Evolutionary conservation across 2,797 vertebrate species (phyloP).

Genomic region (Xiphorhynchus erythropygius): DNA sequence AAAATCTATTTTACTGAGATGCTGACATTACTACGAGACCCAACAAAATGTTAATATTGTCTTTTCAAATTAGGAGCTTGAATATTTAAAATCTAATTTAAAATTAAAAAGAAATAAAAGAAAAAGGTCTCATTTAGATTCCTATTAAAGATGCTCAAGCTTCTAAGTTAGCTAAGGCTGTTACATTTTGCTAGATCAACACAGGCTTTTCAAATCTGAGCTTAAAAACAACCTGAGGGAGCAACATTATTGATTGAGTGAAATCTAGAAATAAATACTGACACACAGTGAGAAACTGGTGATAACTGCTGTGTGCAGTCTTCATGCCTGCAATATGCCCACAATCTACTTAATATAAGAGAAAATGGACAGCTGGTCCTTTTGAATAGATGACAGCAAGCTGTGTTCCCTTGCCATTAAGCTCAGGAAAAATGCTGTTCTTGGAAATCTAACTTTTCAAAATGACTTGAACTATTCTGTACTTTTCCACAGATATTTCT

Average conservation of each 20-base stretch:
- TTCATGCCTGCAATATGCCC: not conserved
- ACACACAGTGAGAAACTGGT: not conserved
- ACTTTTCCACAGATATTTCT: not conserved
- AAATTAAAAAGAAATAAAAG: not conserved
- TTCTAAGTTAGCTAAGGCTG: not conserved
- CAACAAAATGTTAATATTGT: not conserved
- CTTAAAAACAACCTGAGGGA: not conserved
- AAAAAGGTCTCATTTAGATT: not conserved
- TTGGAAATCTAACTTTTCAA: not conserved
- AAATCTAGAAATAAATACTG: not conserved
- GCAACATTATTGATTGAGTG: not conserved
- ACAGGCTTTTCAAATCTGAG: not conserved
- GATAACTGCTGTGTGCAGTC: not conserved
- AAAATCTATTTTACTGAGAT: not conserved
- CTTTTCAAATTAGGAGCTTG: not conserved
- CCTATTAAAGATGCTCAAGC: not conserved
- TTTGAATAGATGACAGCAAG: not conserved
- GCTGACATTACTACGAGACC: not conserved
- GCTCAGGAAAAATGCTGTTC: not conserved
- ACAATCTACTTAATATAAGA: not conserved
- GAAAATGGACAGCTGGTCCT: not conserved
- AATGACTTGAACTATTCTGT: not conserved
- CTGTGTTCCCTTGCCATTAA: not conserved
- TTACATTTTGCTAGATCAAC: not conserved
- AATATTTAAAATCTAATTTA: not conserved